A percentile compares a stretch with the other conserved stretches of the same genome.
Conservation (phyloP, 2,797 vertebrate species). For the Dendrocincla fuliginosa region DNA sequence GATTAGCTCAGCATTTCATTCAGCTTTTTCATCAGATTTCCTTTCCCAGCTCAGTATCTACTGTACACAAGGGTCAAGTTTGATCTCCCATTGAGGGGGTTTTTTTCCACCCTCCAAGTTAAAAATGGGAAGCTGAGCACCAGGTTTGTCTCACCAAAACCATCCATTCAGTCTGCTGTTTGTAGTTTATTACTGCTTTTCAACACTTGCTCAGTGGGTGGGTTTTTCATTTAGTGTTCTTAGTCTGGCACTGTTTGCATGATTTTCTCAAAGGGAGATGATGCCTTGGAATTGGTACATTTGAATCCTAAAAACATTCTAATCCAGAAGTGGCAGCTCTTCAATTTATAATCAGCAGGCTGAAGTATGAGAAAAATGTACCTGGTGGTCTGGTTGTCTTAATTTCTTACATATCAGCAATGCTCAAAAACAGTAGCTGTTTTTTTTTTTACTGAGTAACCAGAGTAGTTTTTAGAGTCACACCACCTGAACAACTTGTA, state of each 20-base stretch:
- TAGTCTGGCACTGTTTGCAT: not conserved
- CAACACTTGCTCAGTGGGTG: not conserved
- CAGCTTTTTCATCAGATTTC: conserved; percentile 66
- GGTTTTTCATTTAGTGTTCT: not conserved
- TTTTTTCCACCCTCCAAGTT: not conserved
- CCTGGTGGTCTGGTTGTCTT: not conserved
- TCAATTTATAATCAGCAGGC: not conserved
- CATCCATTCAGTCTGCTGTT: not conserved
- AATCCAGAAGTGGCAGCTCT: not conserved
- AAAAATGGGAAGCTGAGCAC: conserved; percentile 18
- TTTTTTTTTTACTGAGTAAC: not conserved
- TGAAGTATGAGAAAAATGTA: not conserved
- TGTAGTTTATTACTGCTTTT: conserved; percentile 32
- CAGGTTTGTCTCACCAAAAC: conserved; percentile 8
- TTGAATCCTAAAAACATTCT: not conserved
- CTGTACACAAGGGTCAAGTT: conserved; percentile 40
- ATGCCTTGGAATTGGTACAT: not conserved
- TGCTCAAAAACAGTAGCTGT: not conserved
- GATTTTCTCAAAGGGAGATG: conserved; percentile 10
- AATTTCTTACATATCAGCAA: not conserved
- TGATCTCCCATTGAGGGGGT: not conserved
- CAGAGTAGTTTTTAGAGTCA: not conserved
- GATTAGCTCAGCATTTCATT: conserved; percentile 72
- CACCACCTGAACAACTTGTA: not conserved
- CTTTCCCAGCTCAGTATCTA: conserved; percentile 56